Base-by-base conservation (phyloP, 2,888 invertebrate genomes). In the Synanthedon andrenaeformis region DNA sequence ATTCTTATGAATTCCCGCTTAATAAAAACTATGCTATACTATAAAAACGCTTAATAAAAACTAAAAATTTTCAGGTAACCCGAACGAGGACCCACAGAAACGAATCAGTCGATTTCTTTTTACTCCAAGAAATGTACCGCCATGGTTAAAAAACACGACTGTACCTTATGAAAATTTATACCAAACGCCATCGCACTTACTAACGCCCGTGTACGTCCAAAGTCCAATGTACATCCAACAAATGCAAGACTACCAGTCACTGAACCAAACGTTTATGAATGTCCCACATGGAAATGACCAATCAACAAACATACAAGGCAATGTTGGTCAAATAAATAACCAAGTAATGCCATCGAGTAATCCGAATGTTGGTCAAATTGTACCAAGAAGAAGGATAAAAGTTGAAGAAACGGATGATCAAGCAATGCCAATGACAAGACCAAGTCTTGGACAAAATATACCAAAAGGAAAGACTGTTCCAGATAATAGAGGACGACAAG, bases 101-200 rank as follows among this genome's bases (percentile, higher is more conserved):
- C 49, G 12, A 49, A 49, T 14, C 45, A 45, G 10, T 11, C 17
- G 19, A 49, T 13, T 17, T 14, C 8, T 49, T 17, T 19, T 85
- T 54, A 85, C 84, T 57, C 76, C 79, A 3, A 82, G 83, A 58
- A 86, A 84, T 51, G 72, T 80, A 11, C 86, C 86, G 49, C 86
- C 86, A 69, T 87, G 86, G 86, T 74, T 76, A 52, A 82, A 84
- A 51, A 82, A 78, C 70, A 63, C 78, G 51, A 62, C 67, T 51
- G 60, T 73, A 1, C 80, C 76, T 55, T 82, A 78, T 62, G 81
- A 74, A 58, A 72, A 85, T 5, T 69, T 83, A 19, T 86, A 85
- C 62, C 74, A 62, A 77, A 73, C 67, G 79, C 78, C 48, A 74
- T 76, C 28, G 62, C 78, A 51, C 72, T 72, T 0, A 62, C 73